Base-by-base conservation (phyloP, 1,140 invertebrate species). In the Drosophila ironensis region DNA sequence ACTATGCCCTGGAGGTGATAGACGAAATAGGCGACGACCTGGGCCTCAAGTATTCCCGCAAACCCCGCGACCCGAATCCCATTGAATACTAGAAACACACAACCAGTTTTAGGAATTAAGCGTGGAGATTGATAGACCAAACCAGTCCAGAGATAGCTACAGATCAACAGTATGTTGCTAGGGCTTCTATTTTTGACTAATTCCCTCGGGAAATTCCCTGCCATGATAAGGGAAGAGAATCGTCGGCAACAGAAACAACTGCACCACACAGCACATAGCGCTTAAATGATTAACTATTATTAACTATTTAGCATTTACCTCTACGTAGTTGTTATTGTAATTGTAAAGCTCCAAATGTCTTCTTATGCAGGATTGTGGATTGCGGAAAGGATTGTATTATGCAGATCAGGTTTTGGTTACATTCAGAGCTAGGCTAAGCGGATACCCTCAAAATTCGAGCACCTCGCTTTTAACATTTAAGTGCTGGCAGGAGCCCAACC, bases 1-100 rank as follows among this genome's bases (percentile, higher is more conserved):
- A 99, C 91, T 93, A 95, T 88, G 97, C 95, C 52, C 90, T 97
- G 56, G 90, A 92, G 37, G 93, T 94, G 41, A 93, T 97, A 56
- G 93, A 94, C 87, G 93, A 93, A 66, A 93, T 95, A 3, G 93
- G 93, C 19, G 91, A 94, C 87, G 91, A 92, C 59, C 90, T 96
- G 42, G 95, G 95, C 25, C 90, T 96, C 14, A 94, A 92, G 72
- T 96, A 96, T 91, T 96, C 95, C 3, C 91, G 91, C 25, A 93
- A 93, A 77, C 88, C 90, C n/a, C 90, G 91, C 6, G 91, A 93
- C 87, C 90, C 91, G 2, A 90, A 91, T 71, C 91, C 91, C 9
- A 93, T 94, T 76, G 91, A 93, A 48, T 94, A 94, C 89, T 91
- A 82, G 33, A 38, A 20, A 37, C 30, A 24, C 25, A 44, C 30